Percentiles rank a stretch among this genome's conserved stretches.
phyloP scores from a whole-genome alignment of 2,888 invertebrate genomes.

The Chalcis sispes region DNA sequence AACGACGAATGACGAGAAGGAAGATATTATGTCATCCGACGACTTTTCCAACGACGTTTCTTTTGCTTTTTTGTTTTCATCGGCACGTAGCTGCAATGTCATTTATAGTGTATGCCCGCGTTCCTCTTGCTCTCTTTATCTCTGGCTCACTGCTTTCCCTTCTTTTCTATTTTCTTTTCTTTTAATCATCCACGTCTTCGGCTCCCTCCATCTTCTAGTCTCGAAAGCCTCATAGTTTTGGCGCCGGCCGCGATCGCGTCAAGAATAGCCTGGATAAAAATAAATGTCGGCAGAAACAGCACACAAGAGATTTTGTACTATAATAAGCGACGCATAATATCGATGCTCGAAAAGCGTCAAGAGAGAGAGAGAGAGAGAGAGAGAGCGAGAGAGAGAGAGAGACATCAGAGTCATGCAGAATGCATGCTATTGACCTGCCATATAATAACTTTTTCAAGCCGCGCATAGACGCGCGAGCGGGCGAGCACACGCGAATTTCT shows the following conservation, averaged over 20 bases:
- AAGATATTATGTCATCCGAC: no score
- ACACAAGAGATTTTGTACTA: constrained; percentile 55
- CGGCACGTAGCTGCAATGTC: constrained; percentile 6
- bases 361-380: constrained; percentile 5
- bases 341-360: not conserved
- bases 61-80: no score
- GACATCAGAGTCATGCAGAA: not conserved
- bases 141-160: no score
- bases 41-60: no score
- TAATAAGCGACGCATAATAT: constrained; percentile 55
- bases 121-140: constrained; percentile 16
- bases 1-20: no score
- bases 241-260: constrained; percentile 52
- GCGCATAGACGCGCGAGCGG: no score
- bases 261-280: constrained; percentile 54
- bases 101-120: constrained; percentile 42
- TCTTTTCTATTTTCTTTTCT: constrained; percentile 10
- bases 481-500: not conserved
- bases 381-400: not conserved
- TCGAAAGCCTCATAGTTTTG: constrained; percentile 46
- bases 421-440: constrained; percentile 52
- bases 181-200: constrained; percentile 52
- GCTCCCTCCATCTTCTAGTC: constrained; percentile 55
- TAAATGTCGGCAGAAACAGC: constrained; percentile 52
- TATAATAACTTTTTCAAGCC: constrained; percentile 23